Evolutionary conservation across 2,888 invertebrate species (phyloP).

Genomic region (Esperia sulphurella): DNA sequence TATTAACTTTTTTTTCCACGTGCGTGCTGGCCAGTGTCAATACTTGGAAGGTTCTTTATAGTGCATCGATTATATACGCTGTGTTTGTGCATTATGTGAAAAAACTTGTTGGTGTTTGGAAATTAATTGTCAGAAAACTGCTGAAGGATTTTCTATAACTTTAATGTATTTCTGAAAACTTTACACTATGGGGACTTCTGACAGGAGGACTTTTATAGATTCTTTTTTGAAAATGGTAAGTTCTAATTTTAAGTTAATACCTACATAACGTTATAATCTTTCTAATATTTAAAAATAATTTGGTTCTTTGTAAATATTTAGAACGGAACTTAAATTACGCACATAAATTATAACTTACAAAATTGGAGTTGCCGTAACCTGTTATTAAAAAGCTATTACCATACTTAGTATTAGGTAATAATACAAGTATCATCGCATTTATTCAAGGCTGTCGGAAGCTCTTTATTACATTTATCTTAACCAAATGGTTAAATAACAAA

Average conservation of each 20-base stretch:
- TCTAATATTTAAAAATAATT: neutral
- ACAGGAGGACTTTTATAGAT: slow-evolving; percentile 48
- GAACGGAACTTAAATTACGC: neutral
- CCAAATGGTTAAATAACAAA: slow-evolving; percentile 50
- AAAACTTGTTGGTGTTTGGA: slow-evolving; percentile 41
- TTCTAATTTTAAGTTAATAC: slow-evolving; percentile 21
- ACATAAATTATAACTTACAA: neutral
- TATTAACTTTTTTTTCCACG: slow-evolving; percentile 33
- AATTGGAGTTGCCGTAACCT: slow-evolving; percentile 6
- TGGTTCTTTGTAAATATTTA: neutral
- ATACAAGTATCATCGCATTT: slow-evolving; percentile 18
- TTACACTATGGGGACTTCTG: slow-evolving; percentile 61
- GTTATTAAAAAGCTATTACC: slow-evolving; percentile 10
- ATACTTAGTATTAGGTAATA: slow-evolving; percentile 19
- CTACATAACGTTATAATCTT: no score
- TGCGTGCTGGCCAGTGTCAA: slow-evolving; percentile 53
- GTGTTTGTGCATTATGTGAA: slow-evolving; percentile 69
- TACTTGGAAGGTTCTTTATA: slow-evolving; percentile 20
- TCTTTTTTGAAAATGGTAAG: slow-evolving; percentile 67
- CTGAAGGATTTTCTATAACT: slow-evolving; percentile 37
- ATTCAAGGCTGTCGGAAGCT: slow-evolving; percentile 23
- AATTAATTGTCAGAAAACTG: slow-evolving; percentile 31
- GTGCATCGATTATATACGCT: slow-evolving; percentile 39
- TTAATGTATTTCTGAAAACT: slow-evolving; percentile 32
- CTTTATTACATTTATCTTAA: slow-evolving; percentile 21